These are phyloP conservation scores for Vicugna pacos DNA, from an alignment of 2,113 vertebrate genomes.

Conservation along the genomic window DNA sequence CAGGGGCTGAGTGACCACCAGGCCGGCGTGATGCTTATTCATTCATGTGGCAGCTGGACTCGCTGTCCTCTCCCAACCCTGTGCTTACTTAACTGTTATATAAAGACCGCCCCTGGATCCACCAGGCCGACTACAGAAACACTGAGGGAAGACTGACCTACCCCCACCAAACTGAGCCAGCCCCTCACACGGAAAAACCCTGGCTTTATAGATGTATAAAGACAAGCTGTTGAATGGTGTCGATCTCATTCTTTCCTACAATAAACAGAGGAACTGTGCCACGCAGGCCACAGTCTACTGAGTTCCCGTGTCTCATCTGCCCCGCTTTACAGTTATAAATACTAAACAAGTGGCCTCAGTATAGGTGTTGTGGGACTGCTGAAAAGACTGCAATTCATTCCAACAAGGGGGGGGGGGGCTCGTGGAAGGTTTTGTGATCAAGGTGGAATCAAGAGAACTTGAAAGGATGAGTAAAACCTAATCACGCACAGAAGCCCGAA, in stretches of 20 bases:
- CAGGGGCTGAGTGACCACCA: not conserved
- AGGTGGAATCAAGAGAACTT: not conserved
- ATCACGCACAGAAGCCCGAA: rapidly evolving
- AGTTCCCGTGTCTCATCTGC: not conserved
- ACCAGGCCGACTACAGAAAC: not conserved
- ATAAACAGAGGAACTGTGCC: not conserved
- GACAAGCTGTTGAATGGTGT: not conserved
- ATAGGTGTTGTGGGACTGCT: not conserved
- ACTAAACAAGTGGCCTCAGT: not conserved
- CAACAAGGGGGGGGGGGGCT: not conserved
- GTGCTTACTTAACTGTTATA: not conserved
- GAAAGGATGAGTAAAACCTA: not conserved
- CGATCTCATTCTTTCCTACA: not conserved
- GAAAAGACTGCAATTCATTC: not conserved
- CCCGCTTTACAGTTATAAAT: not conserved
- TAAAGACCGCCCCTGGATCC: not conserved
- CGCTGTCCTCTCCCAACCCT: not conserved
- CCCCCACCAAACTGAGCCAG: not conserved
- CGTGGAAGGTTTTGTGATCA: not conserved
- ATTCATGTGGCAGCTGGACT: not conserved
- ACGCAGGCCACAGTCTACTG: not conserved
- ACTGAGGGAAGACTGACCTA: not conserved
- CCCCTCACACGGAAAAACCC: not conserved
- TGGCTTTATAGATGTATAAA: not conserved
- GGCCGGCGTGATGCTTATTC: not conserved